Percentiles rank a stretch among this genome's conserved stretches.
phyloP scores from a whole-genome alignment of 2,888 invertebrate genomes.

The Lithosia quadra region DNA sequence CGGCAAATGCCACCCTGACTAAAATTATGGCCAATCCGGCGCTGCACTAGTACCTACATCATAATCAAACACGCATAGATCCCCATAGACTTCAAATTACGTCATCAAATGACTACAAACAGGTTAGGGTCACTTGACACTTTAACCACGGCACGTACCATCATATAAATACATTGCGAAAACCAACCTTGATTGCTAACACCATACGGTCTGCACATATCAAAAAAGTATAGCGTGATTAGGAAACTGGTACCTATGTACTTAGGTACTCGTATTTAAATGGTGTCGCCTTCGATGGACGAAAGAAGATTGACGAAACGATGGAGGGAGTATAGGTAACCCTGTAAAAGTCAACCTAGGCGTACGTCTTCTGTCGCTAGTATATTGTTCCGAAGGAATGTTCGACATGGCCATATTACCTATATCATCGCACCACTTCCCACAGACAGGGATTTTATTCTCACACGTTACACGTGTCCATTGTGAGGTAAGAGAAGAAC shows the following conservation, averaged over 20 bases:
- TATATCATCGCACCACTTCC: too few relatives aligned
- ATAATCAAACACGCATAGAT: background rate
- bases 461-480: too few relatives aligned
- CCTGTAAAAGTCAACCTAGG: background rate
- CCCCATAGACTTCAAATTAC: constrained; percentile 15
- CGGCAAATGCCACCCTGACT: too few relatives aligned
- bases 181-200: constrained; percentile 47
- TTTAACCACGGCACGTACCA: constrained; percentile 40
- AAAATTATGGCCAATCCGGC: too few relatives aligned
- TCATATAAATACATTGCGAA: constrained; percentile 40
- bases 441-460: too few relatives aligned
- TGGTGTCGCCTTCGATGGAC: background rate
- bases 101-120: constrained; percentile 41
- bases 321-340: background rate
- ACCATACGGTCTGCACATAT: constrained; percentile 47
- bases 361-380: too few relatives aligned
- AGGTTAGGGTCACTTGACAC: constrained; percentile 45
- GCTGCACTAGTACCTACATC: too few relatives aligned
- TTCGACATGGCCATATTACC: too few relatives aligned
- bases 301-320: background rate
- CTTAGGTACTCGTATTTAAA: background rate
- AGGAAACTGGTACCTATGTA: constrained; percentile 23
- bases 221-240: constrained; percentile 39
- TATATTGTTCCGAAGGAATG: too few relatives aligned
- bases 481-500: too few relatives aligned